Base-by-base conservation (phyloP, 2,888 invertebrate genomes). In the Tinea trinotella region DNA sequence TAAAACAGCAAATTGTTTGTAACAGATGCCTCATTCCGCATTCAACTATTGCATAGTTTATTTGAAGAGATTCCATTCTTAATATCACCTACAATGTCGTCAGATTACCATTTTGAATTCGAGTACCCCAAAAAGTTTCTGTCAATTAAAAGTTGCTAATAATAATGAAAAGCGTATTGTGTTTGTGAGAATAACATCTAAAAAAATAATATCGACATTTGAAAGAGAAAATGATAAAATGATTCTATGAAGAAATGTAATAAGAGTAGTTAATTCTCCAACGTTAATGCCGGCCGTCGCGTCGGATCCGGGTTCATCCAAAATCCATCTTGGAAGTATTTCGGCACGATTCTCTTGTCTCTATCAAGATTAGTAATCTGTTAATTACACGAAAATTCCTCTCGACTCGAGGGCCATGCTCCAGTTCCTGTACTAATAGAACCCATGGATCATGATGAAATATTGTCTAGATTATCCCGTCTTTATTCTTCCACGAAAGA, bases 401-500 rank as follows among this genome's bases (percentile, higher is more conserved):
- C 46, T 19, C 46, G 13, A 46, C 3, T 19, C 18, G 18, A 3
- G 15, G 3, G n/a, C 19, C 18, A 46, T 3, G 46, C 18, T 19
- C 19, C 46, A 17, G 18, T 18, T 22, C 50, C 50, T 12, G 12
- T 10, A 48, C 24, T 50, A 50, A 50, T 50, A 24, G 50, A 50
- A 50, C 15, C 59, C 59, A 65, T 67, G 65, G 63, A 67, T 68
- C 67, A 67, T 68, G 61, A 55, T 65, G 67, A 66, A 65, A 67
- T 67, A 67, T 66, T 54, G 66, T 59, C 57, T 61, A 60, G 66
- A 65, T 68, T 64, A 67, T 61, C 60, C 59, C 40, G 19, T 40
- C 52, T 20, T 54, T 52, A 53, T 53, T 18, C 50, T 20, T 2
- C 40, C 48, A 1, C 17, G 19, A 40, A 40, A 13, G 19, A 48